Evolutionary conservation across 30 jellyfish, hydroid and myxozoan genomes (phyloP), one percentile per base, ranked within the genome.

Genomic region (Chrysaora quinquecirrha): DNA sequence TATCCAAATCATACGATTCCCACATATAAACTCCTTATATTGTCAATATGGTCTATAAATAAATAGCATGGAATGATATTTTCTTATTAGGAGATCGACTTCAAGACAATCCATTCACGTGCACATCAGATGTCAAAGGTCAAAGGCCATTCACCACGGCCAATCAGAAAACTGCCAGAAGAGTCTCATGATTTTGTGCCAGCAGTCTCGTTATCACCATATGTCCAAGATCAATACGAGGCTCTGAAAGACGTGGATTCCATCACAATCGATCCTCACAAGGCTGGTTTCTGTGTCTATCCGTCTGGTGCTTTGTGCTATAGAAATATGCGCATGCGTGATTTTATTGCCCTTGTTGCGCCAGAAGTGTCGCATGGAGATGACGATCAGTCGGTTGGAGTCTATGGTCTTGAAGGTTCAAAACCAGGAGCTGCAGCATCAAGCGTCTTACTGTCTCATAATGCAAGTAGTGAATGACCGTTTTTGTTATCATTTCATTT

Each of bases 371-470:
- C 18, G 60, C 96, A 86, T 34, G 83, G 87, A 3, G 87, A 67
- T 23, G 85, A 32, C 54, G 90, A 75, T 28, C 71, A 65, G 4
- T 64, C 90, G 27, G 81, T 86, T 29, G 90, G 96, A 19, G 82
- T 75, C 27, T 86, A 86, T 34, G 96, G 96, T 0, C 38, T 86
- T 35, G 96, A 86, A 33, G 90, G 96, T 1, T 86, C 96, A 21
- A 86, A 76, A 64, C 96, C 96, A 1, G 96, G 96, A 30, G 96
- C 96, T 23, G 90, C 96, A 33, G 96, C 96, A 9, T n/a, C 82
- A 4, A 88, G 96, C 33, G 96, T 86, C 14, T 35, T 86, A 12
- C 75, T 86, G 11, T 77, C 96, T 10, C 96, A 86, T 43, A 66
- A 88, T 1, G 96, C 76, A 29, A 0, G 95, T 29, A 2, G n/a